A percentile compares a stretch with the other conserved stretches of the same genome.
Conservation (phyloP, 2,888 invertebrate species). For the Antheraea assamensis region DNA sequence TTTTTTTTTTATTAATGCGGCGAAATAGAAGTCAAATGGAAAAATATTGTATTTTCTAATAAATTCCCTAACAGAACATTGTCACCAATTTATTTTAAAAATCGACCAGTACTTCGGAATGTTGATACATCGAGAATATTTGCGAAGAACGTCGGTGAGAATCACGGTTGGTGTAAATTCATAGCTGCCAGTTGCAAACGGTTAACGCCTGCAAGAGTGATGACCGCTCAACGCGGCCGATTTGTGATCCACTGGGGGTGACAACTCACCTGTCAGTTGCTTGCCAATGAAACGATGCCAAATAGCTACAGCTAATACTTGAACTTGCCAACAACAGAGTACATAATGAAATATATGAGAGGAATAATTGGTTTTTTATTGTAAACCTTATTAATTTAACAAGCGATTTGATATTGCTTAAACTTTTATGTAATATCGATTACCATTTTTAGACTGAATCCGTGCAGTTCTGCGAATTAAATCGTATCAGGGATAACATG, state of each 20-base stretch:
- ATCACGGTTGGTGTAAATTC: neutral
- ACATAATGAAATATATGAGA: neutral
- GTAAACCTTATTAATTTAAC: neutral
- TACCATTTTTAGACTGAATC: too few species aligned
- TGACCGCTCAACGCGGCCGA: constrained; percentile 26
- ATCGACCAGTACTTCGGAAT: neutral
- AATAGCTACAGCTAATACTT: constrained; percentile 33
- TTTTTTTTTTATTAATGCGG: too few species aligned
- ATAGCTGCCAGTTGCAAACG: constrained; percentile 42
- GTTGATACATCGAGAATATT: neutral
- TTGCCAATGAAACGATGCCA: constrained; percentile 63
- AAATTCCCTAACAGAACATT: too few species aligned
- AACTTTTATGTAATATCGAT: too few species aligned
- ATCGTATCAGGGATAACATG: too few species aligned
- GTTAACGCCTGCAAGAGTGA: constrained; percentile 50
- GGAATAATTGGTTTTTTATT: neutral
- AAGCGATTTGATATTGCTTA: neutral
- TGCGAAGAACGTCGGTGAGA: neutral
- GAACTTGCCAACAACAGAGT: constrained; percentile 18
- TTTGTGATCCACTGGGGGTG: constrained; percentile 28
- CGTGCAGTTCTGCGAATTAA: too few species aligned
- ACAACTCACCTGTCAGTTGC: constrained; percentile 43
- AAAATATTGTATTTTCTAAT: too few species aligned
- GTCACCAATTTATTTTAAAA: neutral
- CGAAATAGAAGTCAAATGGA: too few species aligned